phyloP scores from a whole-genome alignment of 2,113 vertebrate species.

The Grammomys surdaster region DNA sequence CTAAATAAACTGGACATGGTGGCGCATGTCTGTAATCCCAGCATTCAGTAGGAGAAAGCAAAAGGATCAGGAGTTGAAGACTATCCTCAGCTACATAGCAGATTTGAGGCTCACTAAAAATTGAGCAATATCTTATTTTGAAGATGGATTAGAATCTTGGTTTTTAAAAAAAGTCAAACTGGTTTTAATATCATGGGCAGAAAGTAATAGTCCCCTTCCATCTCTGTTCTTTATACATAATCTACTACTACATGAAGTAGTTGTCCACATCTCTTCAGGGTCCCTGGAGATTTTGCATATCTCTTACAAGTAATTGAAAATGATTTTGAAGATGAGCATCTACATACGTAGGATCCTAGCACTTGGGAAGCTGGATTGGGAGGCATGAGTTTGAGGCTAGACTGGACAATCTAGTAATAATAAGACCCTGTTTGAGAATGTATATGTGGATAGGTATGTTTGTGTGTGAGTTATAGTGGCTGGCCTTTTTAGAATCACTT shows the following conservation, averaged over 20 bases:
- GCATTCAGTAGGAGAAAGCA: neutral
- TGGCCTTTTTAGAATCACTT: neutral
- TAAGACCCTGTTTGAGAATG: neutral
- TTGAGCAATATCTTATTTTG: neutral
- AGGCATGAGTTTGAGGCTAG: neutral
- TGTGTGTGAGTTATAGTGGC: neutral
- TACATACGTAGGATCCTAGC: neutral
- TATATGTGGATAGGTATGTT: too few relatives aligned
- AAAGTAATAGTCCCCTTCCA: neutral
- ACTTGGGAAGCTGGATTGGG: neutral
- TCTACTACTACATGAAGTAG: neutral
- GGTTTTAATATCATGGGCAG: neutral
- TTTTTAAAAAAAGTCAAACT: neutral
- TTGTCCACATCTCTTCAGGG: neutral
- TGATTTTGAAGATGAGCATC: neutral
- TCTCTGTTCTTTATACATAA: neutral
- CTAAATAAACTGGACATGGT: neutral
- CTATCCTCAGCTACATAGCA: neutral
- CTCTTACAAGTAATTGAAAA: constrained; percentile 43
- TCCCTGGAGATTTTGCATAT: neutral
- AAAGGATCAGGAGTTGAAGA: neutral
- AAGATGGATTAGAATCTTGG: constrained; percentile 18
- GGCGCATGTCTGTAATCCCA: neutral
- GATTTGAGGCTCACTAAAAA: neutral
- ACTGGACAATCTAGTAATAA: neutral